Evolutionary conservation across 2,797 vertebrate species (phyloP), one percentile per base, ranked within the genome.

Genomic region (Siniperca obscura): DNA sequence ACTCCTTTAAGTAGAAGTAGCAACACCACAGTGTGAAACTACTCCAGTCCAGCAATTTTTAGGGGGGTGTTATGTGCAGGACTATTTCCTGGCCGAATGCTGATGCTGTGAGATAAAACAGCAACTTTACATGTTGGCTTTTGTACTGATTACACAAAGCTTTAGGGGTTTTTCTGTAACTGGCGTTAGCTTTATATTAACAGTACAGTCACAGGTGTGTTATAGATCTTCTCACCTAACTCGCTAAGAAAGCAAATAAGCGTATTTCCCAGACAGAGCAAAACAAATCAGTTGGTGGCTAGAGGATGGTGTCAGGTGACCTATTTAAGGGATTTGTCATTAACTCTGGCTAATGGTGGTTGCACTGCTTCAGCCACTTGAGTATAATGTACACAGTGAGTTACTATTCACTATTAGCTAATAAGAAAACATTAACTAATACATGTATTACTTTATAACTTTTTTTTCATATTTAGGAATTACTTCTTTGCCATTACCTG

Each of bases 401-500:
- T 48, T 77, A 8, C 40, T 25, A 57, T 50, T 65, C 21, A 76
- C 34, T 10, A 10, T 78, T 7, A 83, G 34, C 61, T 46, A 55
- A 40, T 42, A 5, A 69, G 14, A 25, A 62, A 77, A 16, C 19
- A 52, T 64, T 36, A 56, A 59, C 30, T 73, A 52, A 59, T 76
- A 30, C 30, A 38, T 48, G 30, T 17, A 64, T 44, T 25, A 25
- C 25, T 22, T 19, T 38, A 52, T 5, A 12, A 42, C 10, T 60
- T 38, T 52, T 50, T 48, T 7, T 16, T 48, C 1, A 5, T 6
- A 48, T 30, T n/a, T 12, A 36, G 77, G 25, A 81, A 52, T 75
- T 19, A 72, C 14, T 73, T 70, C 14, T 73, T 76, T 70, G 62
- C 71, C 48, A 69, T 64, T 87, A 84, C 85, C 72, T 76, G 36